Percentiles rank a stretch among this genome's conserved stretches.
phyloP scores from a whole-genome alignment of 2,797 vertebrate species.

The Miichthys miiuy region DNA sequence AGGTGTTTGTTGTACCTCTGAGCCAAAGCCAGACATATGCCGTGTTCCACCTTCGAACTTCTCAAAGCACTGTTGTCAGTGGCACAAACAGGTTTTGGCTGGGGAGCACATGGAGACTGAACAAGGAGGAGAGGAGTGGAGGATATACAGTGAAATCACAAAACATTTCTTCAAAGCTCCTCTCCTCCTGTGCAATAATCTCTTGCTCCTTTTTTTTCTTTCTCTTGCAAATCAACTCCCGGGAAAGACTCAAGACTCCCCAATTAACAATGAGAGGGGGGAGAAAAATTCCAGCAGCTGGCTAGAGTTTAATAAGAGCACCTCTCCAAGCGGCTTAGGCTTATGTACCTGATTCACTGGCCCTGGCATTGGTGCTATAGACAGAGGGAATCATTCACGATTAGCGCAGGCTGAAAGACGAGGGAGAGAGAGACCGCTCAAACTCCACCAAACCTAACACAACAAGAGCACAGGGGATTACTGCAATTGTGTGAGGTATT shows the following conservation, averaged over 20 bases:
- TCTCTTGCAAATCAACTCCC: constrained; percentile 87
- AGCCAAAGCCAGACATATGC: constrained; percentile 73
- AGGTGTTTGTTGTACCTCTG: constrained; percentile 74
- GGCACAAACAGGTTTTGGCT: constrained; percentile 80
- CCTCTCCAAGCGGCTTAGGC: constrained; percentile 87
- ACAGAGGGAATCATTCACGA: constrained; percentile 80
- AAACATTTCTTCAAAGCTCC: constrained; percentile 85
- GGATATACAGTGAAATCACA: constrained; percentile 78
- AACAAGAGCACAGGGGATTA: constrained; percentile 81
- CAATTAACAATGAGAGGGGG: constrained; percentile 87
- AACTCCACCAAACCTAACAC: constrained; percentile 68
- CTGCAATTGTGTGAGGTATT: constrained; percentile 82
- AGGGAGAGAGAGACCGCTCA: constrained; percentile 59
- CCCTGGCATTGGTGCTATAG: constrained; percentile 79
- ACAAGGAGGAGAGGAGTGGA: constrained; percentile 65
- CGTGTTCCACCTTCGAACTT: constrained; percentile 81
- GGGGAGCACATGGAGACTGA: constrained; percentile 64
- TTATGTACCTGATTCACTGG: constrained; percentile 85
- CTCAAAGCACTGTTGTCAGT: constrained; percentile 74
- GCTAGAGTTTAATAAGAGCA: constrained; percentile 85
- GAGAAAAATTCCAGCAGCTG: constrained; percentile 84
- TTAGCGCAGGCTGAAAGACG: constrained; percentile 76
- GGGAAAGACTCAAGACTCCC: constrained; percentile 82
- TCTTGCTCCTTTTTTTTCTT: constrained; percentile 81
- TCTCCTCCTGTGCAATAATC: constrained; percentile 86